These are phyloP conservation scores for Galemys pyrenaicus DNA, from an alignment of 2,113 vertebrate genomes.

Conservation along the genomic window DNA sequence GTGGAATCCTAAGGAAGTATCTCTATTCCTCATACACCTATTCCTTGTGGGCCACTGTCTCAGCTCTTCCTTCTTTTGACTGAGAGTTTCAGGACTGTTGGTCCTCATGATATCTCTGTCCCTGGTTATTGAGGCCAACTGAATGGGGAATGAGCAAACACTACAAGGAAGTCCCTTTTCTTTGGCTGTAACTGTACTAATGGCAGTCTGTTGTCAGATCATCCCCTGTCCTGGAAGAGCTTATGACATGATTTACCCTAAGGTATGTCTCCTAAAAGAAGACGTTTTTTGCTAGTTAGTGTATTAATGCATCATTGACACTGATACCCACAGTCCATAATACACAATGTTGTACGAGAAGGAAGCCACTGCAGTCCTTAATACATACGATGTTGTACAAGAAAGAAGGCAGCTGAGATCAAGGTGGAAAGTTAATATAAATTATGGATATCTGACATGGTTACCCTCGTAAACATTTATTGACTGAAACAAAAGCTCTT, in stretches of 20 bases:
- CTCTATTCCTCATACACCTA: background rate
- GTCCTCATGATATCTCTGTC: background rate
- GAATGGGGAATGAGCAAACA: slow-evolving; percentile 1
- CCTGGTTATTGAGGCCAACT: background rate
- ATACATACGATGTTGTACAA: background rate
- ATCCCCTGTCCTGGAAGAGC: background rate
- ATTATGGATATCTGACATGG: slow-evolving; percentile 29
- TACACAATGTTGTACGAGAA: background rate
- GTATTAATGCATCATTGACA: background rate
- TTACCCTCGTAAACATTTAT: slow-evolving; percentile 60
- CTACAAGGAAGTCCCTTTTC: slow-evolving; percentile 7
- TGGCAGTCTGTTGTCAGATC: background rate
- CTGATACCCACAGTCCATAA: background rate
- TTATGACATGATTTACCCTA: background rate
- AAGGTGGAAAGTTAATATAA: slow-evolving; percentile 41
- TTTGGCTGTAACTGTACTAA: background rate
- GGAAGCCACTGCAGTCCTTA: background rate
- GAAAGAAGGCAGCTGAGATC: slow-evolving; percentile 23
- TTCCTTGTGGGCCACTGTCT: background rate
- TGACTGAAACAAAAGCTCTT: slow-evolving; percentile 52
- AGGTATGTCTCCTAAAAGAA: slow-evolving; percentile 23
- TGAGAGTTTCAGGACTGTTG: background rate
- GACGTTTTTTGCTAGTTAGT: slow-evolving; percentile 21
- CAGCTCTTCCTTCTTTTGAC: background rate
- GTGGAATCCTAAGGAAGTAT: background rate